Percentiles rank a stretch among this genome's conserved stretches.
Conservation (phyloP, 2,888 invertebrate species). For the Criorhina ranunculi region DNA sequence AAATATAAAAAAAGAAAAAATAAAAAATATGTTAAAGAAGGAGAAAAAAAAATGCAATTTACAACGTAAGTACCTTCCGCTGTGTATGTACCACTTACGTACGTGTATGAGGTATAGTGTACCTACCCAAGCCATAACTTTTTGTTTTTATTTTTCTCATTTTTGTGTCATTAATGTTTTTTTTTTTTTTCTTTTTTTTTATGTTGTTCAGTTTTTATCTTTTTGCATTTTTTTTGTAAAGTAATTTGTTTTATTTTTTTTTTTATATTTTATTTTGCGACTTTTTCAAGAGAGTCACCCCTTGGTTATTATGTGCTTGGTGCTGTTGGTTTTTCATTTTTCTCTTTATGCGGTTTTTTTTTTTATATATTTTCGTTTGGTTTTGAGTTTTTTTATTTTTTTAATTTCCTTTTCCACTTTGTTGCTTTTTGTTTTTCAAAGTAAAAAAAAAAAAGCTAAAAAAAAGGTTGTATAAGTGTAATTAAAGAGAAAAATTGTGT, state of each 20-base stretch:
- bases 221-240: slow-evolving; percentile 12
- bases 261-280: slow-evolving; percentile 6
- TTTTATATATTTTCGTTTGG: not conserved
- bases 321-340: slow-evolving; percentile 8
- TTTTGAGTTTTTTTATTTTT: not conserved
- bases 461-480: not conserved
- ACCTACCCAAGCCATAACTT: not conserved
- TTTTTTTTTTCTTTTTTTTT: slow-evolving; percentile 20
- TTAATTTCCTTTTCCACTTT: not conserved
- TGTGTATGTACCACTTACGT: slow-evolving; percentile 9
- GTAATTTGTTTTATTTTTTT: slow-evolving; percentile 8
- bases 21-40: slow-evolving; percentile 4
- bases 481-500: no score
- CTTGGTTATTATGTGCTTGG: slow-evolving; percentile 1
- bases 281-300: slow-evolving; percentile 27
- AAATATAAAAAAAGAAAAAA: slow-evolving; percentile 8
- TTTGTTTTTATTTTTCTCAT: slow-evolving; percentile 27
- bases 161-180: slow-evolving; percentile 53
- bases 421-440: not conserved
- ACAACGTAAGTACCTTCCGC: slow-evolving; percentile 47
- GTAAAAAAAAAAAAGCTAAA: not conserved
- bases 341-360: not conserved
- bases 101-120: not conserved
- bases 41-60: slow-evolving; percentile 41
- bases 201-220: slow-evolving; percentile 42